Percentiles rank a stretch among this genome's conserved stretches.
phyloP scores from a whole-genome alignment of 1,140 invertebrate genomes.

The Pogonomyrmex barbatus region DNA sequence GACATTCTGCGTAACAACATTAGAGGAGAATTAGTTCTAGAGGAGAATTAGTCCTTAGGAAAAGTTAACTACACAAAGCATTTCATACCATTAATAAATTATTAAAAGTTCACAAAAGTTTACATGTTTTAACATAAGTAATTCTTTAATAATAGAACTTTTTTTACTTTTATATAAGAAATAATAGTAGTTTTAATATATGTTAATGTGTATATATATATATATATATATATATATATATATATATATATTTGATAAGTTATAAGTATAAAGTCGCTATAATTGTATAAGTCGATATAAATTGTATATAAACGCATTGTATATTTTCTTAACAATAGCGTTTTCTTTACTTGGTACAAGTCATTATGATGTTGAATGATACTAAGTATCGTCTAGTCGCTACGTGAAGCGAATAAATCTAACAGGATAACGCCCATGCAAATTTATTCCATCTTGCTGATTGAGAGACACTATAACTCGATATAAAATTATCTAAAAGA shows the following conservation, averaged over 20 bases:
- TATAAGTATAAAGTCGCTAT: neutral
- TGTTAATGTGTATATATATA: neutral
- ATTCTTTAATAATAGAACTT: neutral
- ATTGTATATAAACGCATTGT: neutral
- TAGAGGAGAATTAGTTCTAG: neutral
- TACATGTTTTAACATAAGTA: neutral
- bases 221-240: neutral
- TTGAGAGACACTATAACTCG: conserved; percentile 11
- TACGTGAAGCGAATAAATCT: conserved; percentile 45
- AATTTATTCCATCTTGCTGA: conserved; percentile 53
- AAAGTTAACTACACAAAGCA: conserved; percentile 7
- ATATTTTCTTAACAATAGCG: neutral
- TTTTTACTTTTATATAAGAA: neutral
- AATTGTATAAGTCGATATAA: too few relatives aligned
- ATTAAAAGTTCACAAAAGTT: conserved; percentile 23
- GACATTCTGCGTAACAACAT: neutral
- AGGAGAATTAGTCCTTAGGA: neutral
- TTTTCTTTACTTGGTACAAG: neutral
- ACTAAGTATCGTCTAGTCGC: conserved; percentile 7
- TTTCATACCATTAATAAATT: neutral
- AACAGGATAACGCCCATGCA: conserved; percentile 21
- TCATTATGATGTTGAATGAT: neutral
- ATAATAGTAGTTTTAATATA: neutral
- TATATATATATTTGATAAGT: neutral
- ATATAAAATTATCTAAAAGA: conserved; percentile 40